Conservation (phyloP, 2,888 invertebrate genomes). For the Xylota sylvarum region DNA sequence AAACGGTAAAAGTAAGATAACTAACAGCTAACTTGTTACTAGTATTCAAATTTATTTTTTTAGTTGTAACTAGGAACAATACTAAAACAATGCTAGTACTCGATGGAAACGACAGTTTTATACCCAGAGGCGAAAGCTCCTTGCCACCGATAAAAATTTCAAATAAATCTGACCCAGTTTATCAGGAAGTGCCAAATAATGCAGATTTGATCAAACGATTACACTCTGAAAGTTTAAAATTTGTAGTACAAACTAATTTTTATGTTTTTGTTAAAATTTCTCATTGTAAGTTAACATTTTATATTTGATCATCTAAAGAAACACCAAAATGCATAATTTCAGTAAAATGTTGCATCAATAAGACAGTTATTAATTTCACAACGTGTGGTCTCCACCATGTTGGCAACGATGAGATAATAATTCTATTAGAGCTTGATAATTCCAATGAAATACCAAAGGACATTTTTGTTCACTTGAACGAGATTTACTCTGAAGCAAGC, state of each 20-base stretch:
- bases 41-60: neutral
- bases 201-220: slow-evolving; percentile 86
- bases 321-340: slow-evolving; percentile 79
- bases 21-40: neutral
- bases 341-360: slow-evolving; percentile 92
- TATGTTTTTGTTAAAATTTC: slow-evolving; percentile 90
- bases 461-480: slow-evolving; percentile 90
- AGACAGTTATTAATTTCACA: slow-evolving; percentile 91
- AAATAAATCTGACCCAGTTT: slow-evolving; percentile 81
- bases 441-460: slow-evolving; percentile 89
- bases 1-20: slow-evolving; percentile 41
- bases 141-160: slow-evolving; percentile 86
- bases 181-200: slow-evolving; percentile 85
- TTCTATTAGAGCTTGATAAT: slow-evolving; percentile 89
- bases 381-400: slow-evolving; percentile 91
- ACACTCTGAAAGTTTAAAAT: slow-evolving; percentile 88
- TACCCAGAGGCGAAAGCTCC: slow-evolving; percentile 84
- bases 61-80: slow-evolving; percentile 6
- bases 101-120: slow-evolving; percentile 82
- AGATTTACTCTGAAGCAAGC: slow-evolving; percentile 89
- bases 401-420: slow-evolving; percentile 93
- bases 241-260: slow-evolving; percentile 91
- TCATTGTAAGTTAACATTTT: slow-evolving; percentile 87
- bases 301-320: slow-evolving; percentile 1
- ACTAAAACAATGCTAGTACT: slow-evolving; percentile 29